Evolutionary conservation across 1,140 invertebrate genomes (phyloP).

Genomic region (Drosophila pseudoananassae): DNA sequence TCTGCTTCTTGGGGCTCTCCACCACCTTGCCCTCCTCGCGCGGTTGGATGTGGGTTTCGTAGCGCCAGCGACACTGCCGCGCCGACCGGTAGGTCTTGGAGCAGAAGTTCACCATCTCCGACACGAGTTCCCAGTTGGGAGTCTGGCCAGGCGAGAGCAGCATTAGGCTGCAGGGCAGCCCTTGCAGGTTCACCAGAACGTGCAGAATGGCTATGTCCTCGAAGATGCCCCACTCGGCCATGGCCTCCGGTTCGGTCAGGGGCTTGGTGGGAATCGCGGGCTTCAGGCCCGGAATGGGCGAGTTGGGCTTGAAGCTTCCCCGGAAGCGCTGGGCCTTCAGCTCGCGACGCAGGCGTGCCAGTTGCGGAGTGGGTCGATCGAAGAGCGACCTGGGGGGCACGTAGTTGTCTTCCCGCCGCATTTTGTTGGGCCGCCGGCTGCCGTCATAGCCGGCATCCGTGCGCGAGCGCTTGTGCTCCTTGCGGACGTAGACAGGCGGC

Average conservation of each 20-base stretch:
- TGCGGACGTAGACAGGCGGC: constrained; percentile 93
- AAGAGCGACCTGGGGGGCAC: constrained; percentile 94
- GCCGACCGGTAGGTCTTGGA: constrained; percentile 93
- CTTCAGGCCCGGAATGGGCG: constrained; percentile 87
- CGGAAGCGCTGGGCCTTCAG: constrained; percentile 90
- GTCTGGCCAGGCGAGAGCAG: constrained; percentile 92
- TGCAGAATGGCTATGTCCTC: constrained; percentile 96
- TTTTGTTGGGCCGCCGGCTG: constrained; percentile 86
- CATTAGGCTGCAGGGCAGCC: constrained; percentile 91
- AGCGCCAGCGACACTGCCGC: constrained; percentile 93
- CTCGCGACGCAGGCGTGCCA: constrained; percentile 91
- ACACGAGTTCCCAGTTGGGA: constrained; percentile 97
- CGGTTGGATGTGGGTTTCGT: constrained; percentile 92
- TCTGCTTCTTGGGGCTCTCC: constrained; percentile 91
- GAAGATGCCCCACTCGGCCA: constrained; percentile 94
- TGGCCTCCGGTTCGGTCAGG: constrained; percentile 87
- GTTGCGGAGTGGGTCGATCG: constrained; percentile 91
- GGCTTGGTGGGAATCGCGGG: constrained; percentile 85
- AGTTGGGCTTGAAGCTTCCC: constrained; percentile 86
- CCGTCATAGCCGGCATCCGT: constrained; percentile 87
- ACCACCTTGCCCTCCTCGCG: constrained; percentile 94
- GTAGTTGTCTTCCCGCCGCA: constrained; percentile 90
- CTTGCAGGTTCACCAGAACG: constrained; percentile 93
- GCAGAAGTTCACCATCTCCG: constrained; percentile 94
- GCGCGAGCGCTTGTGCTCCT: constrained; percentile 90